Conservation (phyloP, 2,113 vertebrate species). For the Columbina picui region DNA sequence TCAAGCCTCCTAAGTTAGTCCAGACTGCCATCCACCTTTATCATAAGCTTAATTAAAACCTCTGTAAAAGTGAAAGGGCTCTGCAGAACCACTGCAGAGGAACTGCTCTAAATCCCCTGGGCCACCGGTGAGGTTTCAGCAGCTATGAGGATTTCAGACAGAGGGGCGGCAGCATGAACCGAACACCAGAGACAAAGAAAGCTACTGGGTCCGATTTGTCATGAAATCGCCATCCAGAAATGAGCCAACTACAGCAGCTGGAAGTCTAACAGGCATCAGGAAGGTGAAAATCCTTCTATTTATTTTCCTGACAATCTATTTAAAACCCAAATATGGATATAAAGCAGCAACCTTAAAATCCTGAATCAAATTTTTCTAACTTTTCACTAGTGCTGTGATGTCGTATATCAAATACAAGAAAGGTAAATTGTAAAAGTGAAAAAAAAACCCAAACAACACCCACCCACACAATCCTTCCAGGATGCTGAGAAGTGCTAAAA, state of each 20-base stretch:
- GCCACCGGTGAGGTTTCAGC: background rate
- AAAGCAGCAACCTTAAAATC: background rate
- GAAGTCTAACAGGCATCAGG: background rate
- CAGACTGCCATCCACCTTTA: background rate
- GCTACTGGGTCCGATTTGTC: background rate
- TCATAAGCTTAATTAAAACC: background rate
- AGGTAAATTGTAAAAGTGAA: slow-evolving; percentile 31
- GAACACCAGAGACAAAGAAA: rapidly evolving
- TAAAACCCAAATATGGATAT: background rate
- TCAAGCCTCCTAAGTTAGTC: background rate
- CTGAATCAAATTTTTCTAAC: background rate
- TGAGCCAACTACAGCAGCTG: background rate
- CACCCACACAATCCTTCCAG: slow-evolving; percentile 15
- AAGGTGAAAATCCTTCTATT: background rate
- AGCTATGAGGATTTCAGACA: background rate
- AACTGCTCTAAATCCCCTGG: background rate
- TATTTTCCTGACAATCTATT: background rate
- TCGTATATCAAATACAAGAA: background rate
- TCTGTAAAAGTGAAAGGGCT: background rate
- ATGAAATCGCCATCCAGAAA: background rate
- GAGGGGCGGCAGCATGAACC: background rate
- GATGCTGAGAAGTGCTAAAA: slow-evolving; percentile 17
- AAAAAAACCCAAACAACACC: background rate
- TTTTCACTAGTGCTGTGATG: background rate
- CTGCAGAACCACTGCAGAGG: background rate